Evolutionary conservation across 2,113 vertebrate species (phyloP).

Genomic region (Chloroceryle aenea): DNA sequence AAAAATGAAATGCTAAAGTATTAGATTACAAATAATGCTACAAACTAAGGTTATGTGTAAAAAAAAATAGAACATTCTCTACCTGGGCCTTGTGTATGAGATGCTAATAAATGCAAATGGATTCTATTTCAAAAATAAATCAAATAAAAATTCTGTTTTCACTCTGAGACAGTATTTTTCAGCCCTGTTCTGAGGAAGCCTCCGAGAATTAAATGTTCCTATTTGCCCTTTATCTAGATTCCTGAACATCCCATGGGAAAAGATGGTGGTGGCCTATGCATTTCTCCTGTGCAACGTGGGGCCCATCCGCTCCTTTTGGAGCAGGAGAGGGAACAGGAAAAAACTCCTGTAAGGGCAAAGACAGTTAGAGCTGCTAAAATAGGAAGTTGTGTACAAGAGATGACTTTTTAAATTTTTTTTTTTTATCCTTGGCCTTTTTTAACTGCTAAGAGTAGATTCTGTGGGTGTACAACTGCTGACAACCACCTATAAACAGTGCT

Average conservation of each 20-base stretch:
- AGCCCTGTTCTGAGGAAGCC: not conserved
- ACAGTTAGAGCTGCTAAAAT: constrained; percentile 2
- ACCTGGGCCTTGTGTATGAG: not conserved
- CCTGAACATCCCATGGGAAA: constrained; percentile 24
- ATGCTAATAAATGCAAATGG: not conserved
- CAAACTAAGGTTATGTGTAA: not conserved
- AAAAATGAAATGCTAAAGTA: not conserved
- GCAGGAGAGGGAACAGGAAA: not conserved
- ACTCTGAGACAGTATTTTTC: not conserved
- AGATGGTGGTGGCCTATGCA: not conserved
- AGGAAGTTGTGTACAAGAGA: not conserved
- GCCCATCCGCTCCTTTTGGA: not conserved
- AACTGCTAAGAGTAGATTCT: constrained; percentile 38
- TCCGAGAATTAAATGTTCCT: not conserved
- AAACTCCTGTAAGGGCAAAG: not conserved
- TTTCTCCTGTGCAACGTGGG: constrained; percentile 29
- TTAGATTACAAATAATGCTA: not conserved
- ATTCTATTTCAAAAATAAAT: not conserved
- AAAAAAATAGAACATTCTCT: not conserved
- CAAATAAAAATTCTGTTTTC: constrained; percentile 22
- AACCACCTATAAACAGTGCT: not conserved
- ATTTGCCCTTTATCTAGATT: not conserved
- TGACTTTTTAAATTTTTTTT: not conserved
- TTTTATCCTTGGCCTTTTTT: not conserved
- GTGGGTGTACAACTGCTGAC: not conserved